These are phyloP conservation scores for Cryptops parisi DNA, from an alignment of 2,888 invertebrate genomes.

Conservation along the genomic window DNA sequence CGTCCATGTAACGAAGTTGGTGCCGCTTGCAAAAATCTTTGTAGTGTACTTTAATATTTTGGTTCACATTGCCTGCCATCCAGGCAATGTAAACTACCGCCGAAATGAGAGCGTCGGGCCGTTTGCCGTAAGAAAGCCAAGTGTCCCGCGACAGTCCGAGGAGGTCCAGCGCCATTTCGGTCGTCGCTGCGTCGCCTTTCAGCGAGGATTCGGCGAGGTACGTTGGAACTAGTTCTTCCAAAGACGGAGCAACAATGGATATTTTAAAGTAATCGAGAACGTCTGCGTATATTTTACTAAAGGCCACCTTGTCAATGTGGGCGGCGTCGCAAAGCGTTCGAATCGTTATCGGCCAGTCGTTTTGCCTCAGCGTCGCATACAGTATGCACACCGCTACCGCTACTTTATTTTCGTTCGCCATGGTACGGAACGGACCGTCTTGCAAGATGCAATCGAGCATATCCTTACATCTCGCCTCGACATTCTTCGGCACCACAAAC, in stretches of 20 bases:
- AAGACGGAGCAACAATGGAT: background rate
- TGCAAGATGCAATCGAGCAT: no score
- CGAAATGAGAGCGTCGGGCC: background rate
- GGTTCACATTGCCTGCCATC: background rate
- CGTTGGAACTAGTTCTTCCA: background rate
- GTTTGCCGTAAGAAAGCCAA: background rate
- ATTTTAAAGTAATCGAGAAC: background rate
- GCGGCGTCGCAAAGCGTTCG: background rate
- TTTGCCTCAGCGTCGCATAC: slow-evolving; percentile 1
- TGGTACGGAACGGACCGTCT: no score
- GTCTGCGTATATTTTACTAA: background rate
- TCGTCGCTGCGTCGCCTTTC: background rate
- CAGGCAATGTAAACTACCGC: slow-evolving; percentile 3
- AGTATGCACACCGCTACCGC: background rate
- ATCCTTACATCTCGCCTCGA: no score
- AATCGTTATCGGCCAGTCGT: background rate
- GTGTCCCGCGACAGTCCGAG: background rate
- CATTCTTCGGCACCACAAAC: no score
- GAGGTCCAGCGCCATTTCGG: background rate
- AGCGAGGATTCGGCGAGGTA: background rate
- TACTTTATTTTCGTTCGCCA: background rate
- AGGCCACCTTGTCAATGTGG: background rate
- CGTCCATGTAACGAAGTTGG: background rate
- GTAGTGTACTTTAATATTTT: background rate
- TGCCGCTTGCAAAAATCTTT: background rate